Evolutionary conservation across 2,113 vertebrate genomes (phyloP), one percentile per base, ranked within the genome.

Genomic region (Trachemys scripta): DNA sequence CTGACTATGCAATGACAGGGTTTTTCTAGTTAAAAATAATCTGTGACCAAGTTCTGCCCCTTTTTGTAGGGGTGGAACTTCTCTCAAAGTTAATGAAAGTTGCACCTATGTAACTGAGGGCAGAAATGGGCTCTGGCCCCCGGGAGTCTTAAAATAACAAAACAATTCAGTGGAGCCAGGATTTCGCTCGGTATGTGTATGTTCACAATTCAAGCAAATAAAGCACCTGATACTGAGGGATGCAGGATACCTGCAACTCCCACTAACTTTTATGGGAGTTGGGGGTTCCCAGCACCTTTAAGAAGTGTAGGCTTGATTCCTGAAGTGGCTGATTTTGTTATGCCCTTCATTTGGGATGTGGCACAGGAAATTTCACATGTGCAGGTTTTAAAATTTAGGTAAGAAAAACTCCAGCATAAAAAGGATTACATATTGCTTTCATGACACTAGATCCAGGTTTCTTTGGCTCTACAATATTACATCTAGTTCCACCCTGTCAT

Each of bases 401-500:
- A 93, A 17, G 16, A 92, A 81, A 90, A 92, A 84, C 86, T 56
- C 0, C 5, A 89, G 12, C 42, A 86, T 50, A 86, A 42, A 94
- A 95, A 95, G 89, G 6, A 3, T 50, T 84, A 31, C 49, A 24
- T 65, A 13, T 78, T 88, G 92, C 56, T 83, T 89, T 47, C 87
- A 31, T 35, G 76, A 38, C 80, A 94, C 31, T 7, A 45, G 75
- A 91, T 42, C 82, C 0, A 87, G 56, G 81, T 59, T 80, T 62
- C 19, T 72, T 89, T 94, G 89, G 94, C 84, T 94, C 84, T 93
- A 94, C 53, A 92, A 92, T 96, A 89, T 50, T 51, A 82, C 31
- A 62, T 45, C 22, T 5, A n/a, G 49, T 35, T 95, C 88, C 80
- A 88, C 4, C n/a, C 86, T 88, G 90, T 31, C 59, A 62, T 87